Percentiles rank a stretch among this genome's conserved stretches.
Evolutionary conservation across 2,113 vertebrate species (phyloP).

Genomic region (Hyperopisus bebe): DNA sequence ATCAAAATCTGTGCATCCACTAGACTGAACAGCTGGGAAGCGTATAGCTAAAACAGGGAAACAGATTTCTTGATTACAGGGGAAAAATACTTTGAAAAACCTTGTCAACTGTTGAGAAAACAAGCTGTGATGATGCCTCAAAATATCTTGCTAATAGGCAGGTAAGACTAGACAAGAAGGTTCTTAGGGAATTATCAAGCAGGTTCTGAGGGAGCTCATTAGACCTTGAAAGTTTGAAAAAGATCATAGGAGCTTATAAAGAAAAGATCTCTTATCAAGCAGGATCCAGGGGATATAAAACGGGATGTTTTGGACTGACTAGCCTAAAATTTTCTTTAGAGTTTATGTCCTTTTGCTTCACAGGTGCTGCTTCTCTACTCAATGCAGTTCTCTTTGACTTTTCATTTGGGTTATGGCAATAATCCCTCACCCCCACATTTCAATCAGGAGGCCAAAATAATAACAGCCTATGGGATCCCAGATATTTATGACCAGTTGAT

Average conservation of each 20-base stretch:
- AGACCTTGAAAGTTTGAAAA: neutral
- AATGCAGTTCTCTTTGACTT: neutral
- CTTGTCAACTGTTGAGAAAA: neutral
- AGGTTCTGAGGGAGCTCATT: neutral
- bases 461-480: neutral
- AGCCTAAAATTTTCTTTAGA: too few relatives aligned
- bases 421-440: neutral
- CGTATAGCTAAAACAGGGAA: neutral
- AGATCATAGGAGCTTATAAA: neutral
- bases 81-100: neutral
- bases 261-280: neutral
- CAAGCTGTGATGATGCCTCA: neutral
- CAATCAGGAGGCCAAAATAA: neutral
- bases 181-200: neutral
- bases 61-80: neutral
- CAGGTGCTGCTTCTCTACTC: neutral
- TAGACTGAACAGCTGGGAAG: neutral
- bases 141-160: neutral
- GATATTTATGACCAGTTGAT: neutral
- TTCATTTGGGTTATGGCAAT: neutral
- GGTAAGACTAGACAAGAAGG: neutral
- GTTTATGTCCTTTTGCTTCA: neutral
- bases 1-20: neutral
- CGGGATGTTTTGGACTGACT: neutral
- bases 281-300: neutral